These are phyloP conservation scores for Heliconius hewitsoni DNA, from an alignment of 1,140 invertebrate species.

Conservation along the genomic window DNA sequence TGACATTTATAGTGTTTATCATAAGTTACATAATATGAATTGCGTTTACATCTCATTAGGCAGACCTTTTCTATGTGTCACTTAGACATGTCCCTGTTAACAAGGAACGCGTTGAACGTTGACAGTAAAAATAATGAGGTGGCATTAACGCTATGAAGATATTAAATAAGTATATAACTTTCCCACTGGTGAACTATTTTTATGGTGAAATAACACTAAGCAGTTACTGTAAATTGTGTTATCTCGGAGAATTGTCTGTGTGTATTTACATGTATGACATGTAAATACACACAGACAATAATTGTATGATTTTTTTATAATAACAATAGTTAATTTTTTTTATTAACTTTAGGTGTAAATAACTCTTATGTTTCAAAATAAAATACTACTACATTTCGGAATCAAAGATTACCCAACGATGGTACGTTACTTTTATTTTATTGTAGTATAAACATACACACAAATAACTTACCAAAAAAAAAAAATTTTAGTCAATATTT, in stretches of 20 bases:
- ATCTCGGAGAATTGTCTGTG: too few species aligned
- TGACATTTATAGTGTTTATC: background rate
- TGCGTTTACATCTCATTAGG: background rate
- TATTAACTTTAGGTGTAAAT: too few species aligned
- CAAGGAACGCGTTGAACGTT: background rate
- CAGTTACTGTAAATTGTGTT: too few species aligned
- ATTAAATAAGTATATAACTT: background rate
- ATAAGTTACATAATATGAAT: background rate
- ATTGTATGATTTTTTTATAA: too few species aligned
- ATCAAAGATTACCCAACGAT: too few species aligned
- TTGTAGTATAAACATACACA: background rate
- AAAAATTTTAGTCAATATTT: too few species aligned
- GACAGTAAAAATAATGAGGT: constrained; percentile 11
- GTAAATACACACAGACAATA: too few species aligned
- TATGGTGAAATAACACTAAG: background rate
- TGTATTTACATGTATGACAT: too few species aligned
- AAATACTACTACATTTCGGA: too few species aligned
- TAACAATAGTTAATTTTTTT: too few species aligned
- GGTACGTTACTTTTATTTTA: background rate
- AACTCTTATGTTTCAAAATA: too few species aligned
- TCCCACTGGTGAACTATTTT: background rate
- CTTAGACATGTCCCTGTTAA: background rate
- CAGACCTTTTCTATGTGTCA: background rate
- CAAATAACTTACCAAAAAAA: too few species aligned
- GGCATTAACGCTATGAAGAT: background rate